phyloP scores from a whole-genome alignment of 1,140 invertebrate genomes.

The Drosophila subpulchrella region DNA sequence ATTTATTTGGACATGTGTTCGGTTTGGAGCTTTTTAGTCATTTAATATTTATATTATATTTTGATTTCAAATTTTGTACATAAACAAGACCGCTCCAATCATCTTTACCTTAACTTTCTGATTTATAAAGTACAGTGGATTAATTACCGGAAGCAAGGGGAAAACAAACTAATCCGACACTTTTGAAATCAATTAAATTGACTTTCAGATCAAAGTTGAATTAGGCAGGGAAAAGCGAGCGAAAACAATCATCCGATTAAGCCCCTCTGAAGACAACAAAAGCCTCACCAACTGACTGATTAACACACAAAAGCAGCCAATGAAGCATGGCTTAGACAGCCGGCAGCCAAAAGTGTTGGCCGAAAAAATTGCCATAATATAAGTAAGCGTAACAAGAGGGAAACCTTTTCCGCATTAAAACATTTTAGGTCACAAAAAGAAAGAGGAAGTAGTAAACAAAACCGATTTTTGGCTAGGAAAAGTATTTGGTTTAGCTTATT shows the following conservation, averaged over 20 bases:
- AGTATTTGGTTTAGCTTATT: not conserved
- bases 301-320: conserved; percentile 68
- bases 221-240: conserved; percentile 16
- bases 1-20: not conserved
- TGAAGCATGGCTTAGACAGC: conserved; percentile 49
- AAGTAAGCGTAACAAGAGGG: conserved; percentile 9
- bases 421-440: conserved; percentile 2
- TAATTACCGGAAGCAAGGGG: not conserved
- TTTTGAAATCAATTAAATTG: conserved; percentile 50
- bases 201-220: conserved; percentile 56
- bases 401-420: conserved; percentile 31
- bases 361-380: not conserved
- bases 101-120: conserved; percentile 6
- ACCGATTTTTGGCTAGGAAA: not conserved
- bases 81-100: not conserved
- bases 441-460: not conserved
- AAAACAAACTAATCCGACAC: conserved; percentile 16
- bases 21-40: not conserved
- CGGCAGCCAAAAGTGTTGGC: conserved; percentile 23
- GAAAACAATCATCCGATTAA: conserved; percentile 35
- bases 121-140: conserved; percentile 1
- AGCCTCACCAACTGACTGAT: conserved; percentile 61
- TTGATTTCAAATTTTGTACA: not conserved
- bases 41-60: not conserved
- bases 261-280: conserved; percentile 33